Base-by-base conservation (phyloP, 37 sponge, comb jelly and placozoan species). In the Spongia lamella region DNA sequence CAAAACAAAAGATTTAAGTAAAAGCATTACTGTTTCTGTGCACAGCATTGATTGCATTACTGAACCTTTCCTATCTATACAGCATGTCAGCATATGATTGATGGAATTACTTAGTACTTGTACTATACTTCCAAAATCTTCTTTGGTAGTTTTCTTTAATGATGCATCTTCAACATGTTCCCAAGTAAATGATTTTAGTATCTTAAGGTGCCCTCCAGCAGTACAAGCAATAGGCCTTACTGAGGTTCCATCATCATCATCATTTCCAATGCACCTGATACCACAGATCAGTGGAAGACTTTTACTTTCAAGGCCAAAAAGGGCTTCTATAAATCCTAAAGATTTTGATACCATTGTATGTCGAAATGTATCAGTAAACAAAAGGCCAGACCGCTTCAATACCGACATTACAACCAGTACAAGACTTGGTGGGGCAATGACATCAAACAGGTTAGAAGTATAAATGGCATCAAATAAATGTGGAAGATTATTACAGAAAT, bases 401-500 rank as follows among this genome's bases (percentile, higher is more conserved):
- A 74, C 69, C 2, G 58, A 68, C 13, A 32, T 7, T 17, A 69
- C 58, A 40, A 34, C 15, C 1, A 83, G 43, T 6, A 83, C 70
- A 15, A 83, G 53, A 47, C 35, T 59, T 0, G 69, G 70, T n/a
- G 76, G 83, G 3, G 66, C 21, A 15, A 83, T 17, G 15, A 56
- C 36, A 38, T 83, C 83, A 13, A 66, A 29, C 34, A 83, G 43
- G 38, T 74, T 75, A 17, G 83, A 74, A 40, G 83, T 43, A 47
- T 66, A 38, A 9, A 83, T 75, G 9, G 25, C 60, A 55, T 83
- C 76, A 67, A 68, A 83, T 9, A 13, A 9, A 43, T 43, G 22
- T 9, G 31, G 24, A 2, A 21, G 0, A 20, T 16, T 11, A 52
- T 30, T 17, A 1, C 7, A 17, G 13, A 31, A 20, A 43, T 43